Evolutionary conservation across 2,113 vertebrate species (phyloP).

Genomic region (Ptilorrhoa leucosticta): DNA sequence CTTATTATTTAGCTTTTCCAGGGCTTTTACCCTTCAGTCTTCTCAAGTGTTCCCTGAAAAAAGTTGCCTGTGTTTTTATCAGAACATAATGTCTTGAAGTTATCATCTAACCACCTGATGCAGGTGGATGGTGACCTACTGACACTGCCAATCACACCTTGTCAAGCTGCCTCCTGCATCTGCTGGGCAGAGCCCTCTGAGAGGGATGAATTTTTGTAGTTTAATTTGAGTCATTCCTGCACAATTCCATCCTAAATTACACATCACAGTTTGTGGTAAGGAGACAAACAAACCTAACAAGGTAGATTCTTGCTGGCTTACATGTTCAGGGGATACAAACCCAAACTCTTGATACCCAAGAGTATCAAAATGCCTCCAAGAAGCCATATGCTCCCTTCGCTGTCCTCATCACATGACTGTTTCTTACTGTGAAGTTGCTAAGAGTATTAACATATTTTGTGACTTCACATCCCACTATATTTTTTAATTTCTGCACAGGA

Average conservation of each 20-base stretch:
- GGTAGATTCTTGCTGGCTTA: not conserved
- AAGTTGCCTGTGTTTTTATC: not conserved
- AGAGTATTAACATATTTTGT: not conserved
- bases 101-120: not conserved
- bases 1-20: not conserved
- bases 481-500: not conserved
- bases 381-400: not conserved
- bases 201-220: not conserved
- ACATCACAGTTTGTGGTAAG: not conserved
- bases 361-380: not conserved
- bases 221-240: not conserved
- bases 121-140: not conserved
- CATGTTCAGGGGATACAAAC: not conserved
- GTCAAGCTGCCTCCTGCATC: not conserved
- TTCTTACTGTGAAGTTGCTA: not conserved
- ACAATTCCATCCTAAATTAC: not conserved
- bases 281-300: not conserved
- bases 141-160: not conserved
- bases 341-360: not conserved
- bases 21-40: not conserved
- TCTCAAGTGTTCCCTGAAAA: not conserved
- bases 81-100: not conserved
- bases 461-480: not conserved
- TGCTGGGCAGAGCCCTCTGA: not conserved
- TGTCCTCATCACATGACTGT: rapidly evolving